Evolutionary conservation across 1,140 invertebrate genomes (phyloP), one percentile per base, ranked within the genome.

Genomic region (Zaprionus ornatus): DNA sequence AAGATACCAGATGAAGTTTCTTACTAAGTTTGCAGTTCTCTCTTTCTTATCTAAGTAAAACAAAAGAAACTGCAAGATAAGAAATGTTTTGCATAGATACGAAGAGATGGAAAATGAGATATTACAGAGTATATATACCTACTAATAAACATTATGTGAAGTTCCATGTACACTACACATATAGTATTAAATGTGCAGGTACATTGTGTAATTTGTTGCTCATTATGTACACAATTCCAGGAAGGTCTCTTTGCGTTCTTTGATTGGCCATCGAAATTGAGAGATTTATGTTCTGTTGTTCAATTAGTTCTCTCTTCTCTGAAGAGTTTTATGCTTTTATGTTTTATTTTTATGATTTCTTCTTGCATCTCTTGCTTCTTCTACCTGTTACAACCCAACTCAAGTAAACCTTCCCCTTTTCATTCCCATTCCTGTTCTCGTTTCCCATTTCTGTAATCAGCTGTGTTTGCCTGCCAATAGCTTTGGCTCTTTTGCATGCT

Each of bases 401-500:
- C 45, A 50, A 42, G 19, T 50, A 50, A 50, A 50, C 45, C 19
- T 48, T 7, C 4, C 10, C 32, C 9, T 5, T 37, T 15, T 21
- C 5, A 2, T 29, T 3, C 9, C 29, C 9, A 10, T 32, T 32
- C 9, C 3, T 3, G 7, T 32, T 10, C 9, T 9, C 29, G 29
- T 29, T 48, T 69, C 55, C 23, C 37, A 62, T 40, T 12, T 66
- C 17, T 42, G 48, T 32, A 45, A 35, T 48, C 29, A 63, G 57
- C 69, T 81, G 68, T 85, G 70, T 80, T 84, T 77, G 54, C n/a
- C 40, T 85, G 74, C 85, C 74, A 84, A 84, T 80, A 71, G 61
- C 27, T 77, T 67, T 67, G 42, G 37, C 17, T 40, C 60, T 70
- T 59, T 76, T 74, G 15, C 67, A 61, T 66, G 48, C 72, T 68